These are phyloP conservation scores for Drosophila parthenogenetica DNA, from an alignment of 2,888 invertebrate species.

Conservation along the genomic window DNA sequence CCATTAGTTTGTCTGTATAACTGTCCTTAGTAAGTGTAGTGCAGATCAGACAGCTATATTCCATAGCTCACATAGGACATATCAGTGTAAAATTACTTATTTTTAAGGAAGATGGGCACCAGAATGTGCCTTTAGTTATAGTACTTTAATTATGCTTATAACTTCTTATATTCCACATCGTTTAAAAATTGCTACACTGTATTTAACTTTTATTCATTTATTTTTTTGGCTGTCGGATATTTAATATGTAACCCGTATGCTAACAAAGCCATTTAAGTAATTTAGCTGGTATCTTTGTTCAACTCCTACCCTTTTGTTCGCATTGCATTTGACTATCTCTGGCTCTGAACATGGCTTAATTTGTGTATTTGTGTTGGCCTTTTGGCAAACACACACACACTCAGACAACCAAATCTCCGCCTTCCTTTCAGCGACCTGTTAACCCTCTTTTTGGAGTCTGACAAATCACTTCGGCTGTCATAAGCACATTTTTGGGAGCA, in stretches of 20 bases:
- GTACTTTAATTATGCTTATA: no score
- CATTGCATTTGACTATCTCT: constrained; percentile 47
- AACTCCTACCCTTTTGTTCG: constrained; percentile 1
- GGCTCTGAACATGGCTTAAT: constrained; percentile 41
- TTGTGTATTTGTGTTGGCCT: constrained; percentile 30
- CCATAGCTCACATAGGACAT: no score
- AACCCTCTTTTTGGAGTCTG: constrained; percentile 19
- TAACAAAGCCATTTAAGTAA: constrained; percentile 25
- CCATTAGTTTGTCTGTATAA: no score
- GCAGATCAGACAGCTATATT: no score
- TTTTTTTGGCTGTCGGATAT: background rate
- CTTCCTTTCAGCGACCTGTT: background rate
- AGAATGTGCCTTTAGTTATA: no score
- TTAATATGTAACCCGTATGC: background rate
- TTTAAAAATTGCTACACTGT: no score
- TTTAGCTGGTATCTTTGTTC: constrained; percentile 4
- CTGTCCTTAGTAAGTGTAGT: no score
- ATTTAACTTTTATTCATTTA: background rate
- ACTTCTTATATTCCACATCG: no score
- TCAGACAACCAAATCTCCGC: background rate
- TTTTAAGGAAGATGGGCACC: no score
- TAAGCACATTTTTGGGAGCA: constrained; percentile 47
- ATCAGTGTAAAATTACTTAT: no score
- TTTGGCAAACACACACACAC: constrained; percentile 33
- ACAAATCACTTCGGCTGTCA: constrained; percentile 53